Evolutionary conservation across 2,797 vertebrate genomes (phyloP), one percentile per base, ranked within the genome.

Genomic region (Limosa lapponica): DNA sequence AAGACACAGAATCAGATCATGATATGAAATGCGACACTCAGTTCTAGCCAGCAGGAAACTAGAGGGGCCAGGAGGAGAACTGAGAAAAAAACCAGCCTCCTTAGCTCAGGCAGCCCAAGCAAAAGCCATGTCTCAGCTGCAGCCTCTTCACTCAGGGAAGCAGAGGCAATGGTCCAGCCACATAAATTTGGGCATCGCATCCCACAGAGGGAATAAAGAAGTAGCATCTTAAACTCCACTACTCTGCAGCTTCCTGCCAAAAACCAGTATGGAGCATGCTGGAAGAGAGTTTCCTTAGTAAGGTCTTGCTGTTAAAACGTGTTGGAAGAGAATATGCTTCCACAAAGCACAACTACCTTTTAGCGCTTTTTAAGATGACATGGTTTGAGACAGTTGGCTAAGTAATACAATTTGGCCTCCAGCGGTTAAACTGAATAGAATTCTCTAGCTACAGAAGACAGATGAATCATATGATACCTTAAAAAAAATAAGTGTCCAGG

Each of bases 71-170:
- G 52, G 55, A 86, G 24, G n/a, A 66, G 59, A 87, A 85, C 0
- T 0, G 8, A 59, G 17, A 5, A 59, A 87, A 73, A 69, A 15
- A 0, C 0, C 11, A 52, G 13, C 16, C 19, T 64, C 41, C 44
- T 57, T 24, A n/a, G 16, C 10, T 77, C 34, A 52, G 24, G 36
- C 18, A 89, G 23, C 23, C 43, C 59, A 70, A 62, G 46, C 2
- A 48, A 75, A 90, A 90, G 24, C 6, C 30, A 10, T 0, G 1
- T 41, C 37, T 67, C 55, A 67, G 57, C 37, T 87, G 74, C n/a
- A 94, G 46, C 9, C 20, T 25, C 41, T 74, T 74, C 82, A 59
- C 10, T 18, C 34, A 27, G n/a, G 44, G 15, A 67, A 88, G 37
- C 44, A 81, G 51, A 80, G 11, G 17, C 28, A 66, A n/a, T 16